These are phyloP conservation scores for Fratercula arctica DNA, from an alignment of 2,797 vertebrate species.

Conservation along the genomic window DNA sequence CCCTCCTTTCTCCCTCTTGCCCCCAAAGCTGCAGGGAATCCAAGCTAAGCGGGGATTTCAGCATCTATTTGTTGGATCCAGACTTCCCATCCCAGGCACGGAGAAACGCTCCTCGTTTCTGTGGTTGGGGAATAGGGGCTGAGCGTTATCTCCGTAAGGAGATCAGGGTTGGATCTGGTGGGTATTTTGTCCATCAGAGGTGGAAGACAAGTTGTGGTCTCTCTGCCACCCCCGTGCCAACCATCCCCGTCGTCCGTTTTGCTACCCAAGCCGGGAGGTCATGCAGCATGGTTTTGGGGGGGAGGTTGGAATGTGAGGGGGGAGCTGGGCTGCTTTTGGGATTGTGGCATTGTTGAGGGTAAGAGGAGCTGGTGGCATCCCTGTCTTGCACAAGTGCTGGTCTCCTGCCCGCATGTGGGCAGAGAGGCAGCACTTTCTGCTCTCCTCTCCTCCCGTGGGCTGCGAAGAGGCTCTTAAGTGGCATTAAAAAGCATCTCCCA, in stretches of 20 bases:
- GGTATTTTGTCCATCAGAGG: background rate
- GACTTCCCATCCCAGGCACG: background rate
- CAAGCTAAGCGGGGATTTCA: background rate
- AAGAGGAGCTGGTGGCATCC: background rate
- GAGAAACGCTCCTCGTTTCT: background rate
- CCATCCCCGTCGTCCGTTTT: fast-evolving
- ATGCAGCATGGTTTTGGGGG: background rate
- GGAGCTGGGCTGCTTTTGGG: background rate
- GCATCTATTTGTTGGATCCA: background rate
- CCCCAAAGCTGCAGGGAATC: fast-evolving
- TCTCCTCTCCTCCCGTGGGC: background rate
- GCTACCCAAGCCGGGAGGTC: background rate
- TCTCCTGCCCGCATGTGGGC: background rate
- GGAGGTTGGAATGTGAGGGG: fast-evolving
- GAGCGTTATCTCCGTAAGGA: background rate
- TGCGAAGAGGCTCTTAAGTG: background rate
- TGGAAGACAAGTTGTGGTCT: fast-evolving
- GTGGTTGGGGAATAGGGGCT: fast-evolving
- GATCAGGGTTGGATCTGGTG: background rate
- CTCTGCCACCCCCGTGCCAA: background rate
- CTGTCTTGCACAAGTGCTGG: background rate
- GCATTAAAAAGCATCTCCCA: background rate
- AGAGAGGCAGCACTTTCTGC: background rate
- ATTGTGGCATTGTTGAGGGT: no score
- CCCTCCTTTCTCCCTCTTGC: background rate